These are phyloP conservation scores for Peromyscus leucopus DNA, from an alignment of 2,113 vertebrate genomes.

Conservation along the genomic window DNA sequence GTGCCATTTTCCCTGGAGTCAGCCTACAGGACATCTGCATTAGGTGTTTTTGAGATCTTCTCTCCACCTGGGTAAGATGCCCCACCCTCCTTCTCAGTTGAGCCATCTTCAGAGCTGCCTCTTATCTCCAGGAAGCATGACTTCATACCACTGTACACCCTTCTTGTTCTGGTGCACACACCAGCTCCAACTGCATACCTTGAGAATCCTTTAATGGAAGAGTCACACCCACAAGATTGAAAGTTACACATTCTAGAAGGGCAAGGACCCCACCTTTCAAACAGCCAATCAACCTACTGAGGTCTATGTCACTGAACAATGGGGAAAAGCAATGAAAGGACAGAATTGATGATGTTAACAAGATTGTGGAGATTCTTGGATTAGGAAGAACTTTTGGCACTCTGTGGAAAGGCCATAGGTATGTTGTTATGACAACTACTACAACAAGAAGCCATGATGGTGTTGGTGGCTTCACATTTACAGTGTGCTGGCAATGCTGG, in stretches of 20 bases:
- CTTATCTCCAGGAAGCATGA: not conserved
- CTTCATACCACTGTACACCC: not conserved
- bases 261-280: not conserved
- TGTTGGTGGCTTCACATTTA: not conserved
- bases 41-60: no score
- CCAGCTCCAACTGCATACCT: accelerated
- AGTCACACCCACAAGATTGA: not conserved
- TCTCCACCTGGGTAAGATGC: not conserved
- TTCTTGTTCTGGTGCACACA: not conserved
- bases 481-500: not conserved
- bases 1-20: not conserved
- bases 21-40: not conserved
- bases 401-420: not conserved
- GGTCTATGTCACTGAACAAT: not conserved
- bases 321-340: not conserved
- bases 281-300: not conserved
- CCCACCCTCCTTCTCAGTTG: not conserved
- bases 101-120: not conserved
- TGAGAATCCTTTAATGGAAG: not conserved
- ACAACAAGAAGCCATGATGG: not conserved
- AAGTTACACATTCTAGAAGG: not conserved
- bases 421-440: not conserved
- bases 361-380: not conserved
- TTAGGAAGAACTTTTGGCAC: not conserved
- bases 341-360: not conserved